phyloP scores from a whole-genome alignment of 1,140 invertebrate genomes.

The Augochlora pura region DNA sequence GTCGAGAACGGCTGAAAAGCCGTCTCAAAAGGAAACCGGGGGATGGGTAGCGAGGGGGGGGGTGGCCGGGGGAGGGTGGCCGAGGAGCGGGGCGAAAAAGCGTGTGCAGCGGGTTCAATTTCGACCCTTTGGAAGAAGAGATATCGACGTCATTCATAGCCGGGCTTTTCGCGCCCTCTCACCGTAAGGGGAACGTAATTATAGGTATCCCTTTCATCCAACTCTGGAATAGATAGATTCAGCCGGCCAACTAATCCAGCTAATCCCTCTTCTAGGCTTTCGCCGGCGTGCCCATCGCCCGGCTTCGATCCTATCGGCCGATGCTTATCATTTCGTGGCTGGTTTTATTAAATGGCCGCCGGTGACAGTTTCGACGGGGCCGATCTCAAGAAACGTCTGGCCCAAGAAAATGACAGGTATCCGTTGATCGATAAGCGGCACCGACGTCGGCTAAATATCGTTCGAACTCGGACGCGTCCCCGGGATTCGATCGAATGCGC shows the following conservation, averaged over 20 bases:
- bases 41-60: no score
- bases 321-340: constrained; percentile 52
- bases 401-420: not conserved
- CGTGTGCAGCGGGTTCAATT: constrained; percentile 57
- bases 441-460: not conserved
- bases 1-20: constrained; percentile 36
- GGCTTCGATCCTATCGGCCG: constrained; percentile 47
- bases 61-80: not conserved
- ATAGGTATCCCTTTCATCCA: constrained; percentile 67
- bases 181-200: constrained; percentile 67
- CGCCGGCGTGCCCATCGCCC: constrained; percentile 40
- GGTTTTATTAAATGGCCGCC: constrained; percentile 56
- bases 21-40: constrained; percentile 23
- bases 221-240: constrained; percentile 52
- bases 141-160: constrained; percentile 65
- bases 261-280: constrained; percentile 60
- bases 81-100: constrained; percentile 13
- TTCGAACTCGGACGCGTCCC: not conserved
- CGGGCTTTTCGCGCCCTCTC: constrained; percentile 61
- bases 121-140: constrained; percentile 62
- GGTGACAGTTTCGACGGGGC: not conserved
- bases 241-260: constrained; percentile 62
- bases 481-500: no score
- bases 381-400: not conserved
- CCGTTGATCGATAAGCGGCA: not conserved